Base-by-base conservation (phyloP, 2,113 vertebrate species). In the Plecotus auritus region DNA sequence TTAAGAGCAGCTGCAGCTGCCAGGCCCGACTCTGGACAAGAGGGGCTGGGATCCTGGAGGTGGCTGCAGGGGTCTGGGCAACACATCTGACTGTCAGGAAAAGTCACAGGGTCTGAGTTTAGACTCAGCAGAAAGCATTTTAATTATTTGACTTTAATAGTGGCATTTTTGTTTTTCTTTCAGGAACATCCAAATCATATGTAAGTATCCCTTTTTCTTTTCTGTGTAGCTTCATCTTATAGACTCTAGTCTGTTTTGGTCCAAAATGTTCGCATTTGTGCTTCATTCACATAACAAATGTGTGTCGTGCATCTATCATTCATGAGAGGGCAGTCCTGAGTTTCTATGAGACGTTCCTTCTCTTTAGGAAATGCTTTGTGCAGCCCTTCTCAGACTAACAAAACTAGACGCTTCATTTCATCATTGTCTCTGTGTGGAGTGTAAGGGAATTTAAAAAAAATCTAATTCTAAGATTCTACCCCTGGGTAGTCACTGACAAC, bases 151-250 rank as follows among this genome's bases (percentile, higher is more conserved):
- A 40, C 54, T 91, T 67, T 94, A 82, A 96, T 9, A 5, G 2
- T 13, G 35, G n/a, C 11, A 0, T 93, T 93, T 69, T 69, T 91
- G 54, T 54, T 95, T 87, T 56, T 32, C 93, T 96, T 97, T 92
- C 47, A 97, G 97, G 97, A 14, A 90, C 28, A 51, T 90, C 94
- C 30, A 88, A 35, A 32, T 56, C 90, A 2, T 0, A 0, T 56
- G 97, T 97, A 56, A 87, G 97, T 91, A 18, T 47, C 18, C 18
- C 74, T 86, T 47, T 17, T 54, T 18, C 26, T 56, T 32, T 59
- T 67, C 30, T 4, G 1, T 3, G 0, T 9, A 28, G n/a, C 73
- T 93, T 70, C 17, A 1, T 26, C 37, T 32, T 26, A 45, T 18
- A 13, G n/a, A 42, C 37, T 47, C 17, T 11, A 2, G 22, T 30